These are phyloP conservation scores for Piprites chloris DNA, from an alignment of 2,113 vertebrate genomes.

Conservation along the genomic window DNA sequence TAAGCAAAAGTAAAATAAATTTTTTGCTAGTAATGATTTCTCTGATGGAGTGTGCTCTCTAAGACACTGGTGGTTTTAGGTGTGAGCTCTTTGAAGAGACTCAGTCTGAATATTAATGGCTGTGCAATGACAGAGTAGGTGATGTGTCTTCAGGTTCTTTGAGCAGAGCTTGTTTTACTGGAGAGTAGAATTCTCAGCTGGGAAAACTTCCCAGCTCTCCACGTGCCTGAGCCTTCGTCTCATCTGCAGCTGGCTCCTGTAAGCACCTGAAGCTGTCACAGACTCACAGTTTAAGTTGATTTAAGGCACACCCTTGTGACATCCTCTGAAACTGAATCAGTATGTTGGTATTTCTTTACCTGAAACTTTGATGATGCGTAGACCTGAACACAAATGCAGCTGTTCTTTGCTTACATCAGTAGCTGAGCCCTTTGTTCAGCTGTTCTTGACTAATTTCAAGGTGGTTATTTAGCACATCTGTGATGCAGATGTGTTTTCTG, in stretches of 20 bases:
- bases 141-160: not conserved
- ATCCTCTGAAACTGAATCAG: not conserved
- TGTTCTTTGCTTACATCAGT: not conserved
- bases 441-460: not conserved
- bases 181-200: not conserved
- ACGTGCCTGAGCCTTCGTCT: not conserved
- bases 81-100: not conserved
- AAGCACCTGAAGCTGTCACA: not conserved
- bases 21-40: conserved; percentile 26
- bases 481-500: not conserved
- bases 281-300: not conserved
- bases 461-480: not conserved
- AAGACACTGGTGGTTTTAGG: not conserved
- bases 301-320: not conserved
- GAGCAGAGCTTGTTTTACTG: not conserved
- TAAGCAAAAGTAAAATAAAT: conserved; percentile 32
- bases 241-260: not conserved
- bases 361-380: not conserved
- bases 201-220: not conserved
- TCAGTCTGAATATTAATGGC: not conserved
- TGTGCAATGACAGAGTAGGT: not conserved
- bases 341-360: not conserved
- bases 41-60: not conserved
- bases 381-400: not conserved
- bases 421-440: not conserved